These are phyloP conservation scores for Meteorus colon DNA, from an alignment of 2,888 invertebrate genomes.

Conservation along the genomic window DNA sequence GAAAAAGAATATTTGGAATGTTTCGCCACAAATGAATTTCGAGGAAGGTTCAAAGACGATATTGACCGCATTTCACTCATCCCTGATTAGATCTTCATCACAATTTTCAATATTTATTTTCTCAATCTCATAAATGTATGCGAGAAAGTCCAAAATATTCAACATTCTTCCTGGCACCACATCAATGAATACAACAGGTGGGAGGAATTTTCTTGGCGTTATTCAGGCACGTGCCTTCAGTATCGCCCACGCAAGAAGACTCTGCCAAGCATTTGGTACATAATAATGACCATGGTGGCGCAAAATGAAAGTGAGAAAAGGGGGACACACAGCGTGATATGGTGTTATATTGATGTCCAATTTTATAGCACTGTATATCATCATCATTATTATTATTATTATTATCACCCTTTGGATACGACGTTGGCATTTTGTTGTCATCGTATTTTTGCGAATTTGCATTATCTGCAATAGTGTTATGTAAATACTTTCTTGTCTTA, in stretches of 20 bases:
- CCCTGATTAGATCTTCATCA: not conserved
- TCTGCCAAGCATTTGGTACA: constrained; percentile 43
- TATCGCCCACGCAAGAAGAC: constrained; percentile 50
- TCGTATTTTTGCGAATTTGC: not conserved
- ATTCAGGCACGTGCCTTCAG: constrained; percentile 53
- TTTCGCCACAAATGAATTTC: constrained; percentile 19
- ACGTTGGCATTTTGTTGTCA: not conserved
- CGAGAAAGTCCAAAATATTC: not conserved
- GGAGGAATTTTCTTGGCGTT: constrained; percentile 13
- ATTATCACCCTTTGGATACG: not conserved
- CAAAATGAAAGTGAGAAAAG: constrained; percentile 27
- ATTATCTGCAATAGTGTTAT: too few species aligned
- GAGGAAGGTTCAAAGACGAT: not conserved
- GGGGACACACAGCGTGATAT: constrained; percentile 40
- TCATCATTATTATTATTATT: constrained; percentile 27
- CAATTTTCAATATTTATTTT: constrained; percentile 4
- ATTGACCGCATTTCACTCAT: not conserved
- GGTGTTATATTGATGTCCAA: constrained; percentile 35
- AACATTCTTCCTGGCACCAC: not conserved
- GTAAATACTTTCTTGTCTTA: too few species aligned
- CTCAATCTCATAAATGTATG: not conserved
- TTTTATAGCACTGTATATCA: constrained; percentile 38
- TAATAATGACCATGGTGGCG: constrained; percentile 24
- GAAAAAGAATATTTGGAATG: constrained; percentile 30
- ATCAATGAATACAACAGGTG: constrained; percentile 5